phyloP scores from a whole-genome alignment of 2,797 vertebrate species.

The Cirrhinus molitorella region DNA sequence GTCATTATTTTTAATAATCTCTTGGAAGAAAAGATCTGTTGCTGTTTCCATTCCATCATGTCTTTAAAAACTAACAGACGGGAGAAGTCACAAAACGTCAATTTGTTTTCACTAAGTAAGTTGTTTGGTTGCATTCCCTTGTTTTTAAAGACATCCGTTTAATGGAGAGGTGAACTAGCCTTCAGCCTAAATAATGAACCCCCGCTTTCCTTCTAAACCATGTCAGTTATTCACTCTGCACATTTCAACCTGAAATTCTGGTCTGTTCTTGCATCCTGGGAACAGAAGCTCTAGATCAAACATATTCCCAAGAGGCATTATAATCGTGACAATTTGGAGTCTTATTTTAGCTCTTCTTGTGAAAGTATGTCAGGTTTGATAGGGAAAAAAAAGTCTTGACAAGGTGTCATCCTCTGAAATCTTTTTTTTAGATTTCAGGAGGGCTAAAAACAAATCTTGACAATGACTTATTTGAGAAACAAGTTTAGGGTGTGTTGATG shows the following conservation, averaged over 20 bases:
- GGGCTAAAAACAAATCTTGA: neutral
- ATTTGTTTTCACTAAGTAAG: neutral
- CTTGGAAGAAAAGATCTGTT: neutral
- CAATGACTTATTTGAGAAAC: neutral
- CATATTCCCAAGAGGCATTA: slow-evolving; percentile 32
- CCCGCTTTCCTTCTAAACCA: neutral
- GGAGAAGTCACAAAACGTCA: neutral
- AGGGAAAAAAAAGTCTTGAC: neutral
- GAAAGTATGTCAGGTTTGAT: slow-evolving; percentile 27
- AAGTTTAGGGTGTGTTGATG: neutral
- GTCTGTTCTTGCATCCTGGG: slow-evolving; percentile 35
- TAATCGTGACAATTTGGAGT: slow-evolving; percentile 46
- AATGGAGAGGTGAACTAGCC: neutral
- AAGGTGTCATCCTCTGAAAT: neutral
- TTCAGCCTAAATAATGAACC: slow-evolving; percentile 26
- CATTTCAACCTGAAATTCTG: slow-evolving; percentile 27
- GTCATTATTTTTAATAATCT: neutral
- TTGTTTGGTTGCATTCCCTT: neutral
- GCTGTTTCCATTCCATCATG: neutral
- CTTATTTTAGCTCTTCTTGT: slow-evolving; percentile 49
- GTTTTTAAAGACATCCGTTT: neutral
- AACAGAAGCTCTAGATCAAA: slow-evolving; percentile 33
- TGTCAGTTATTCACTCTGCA: neutral
- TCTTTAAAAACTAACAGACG: neutral
- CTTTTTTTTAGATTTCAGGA: slow-evolving; percentile 1